Conservation (phyloP, 53 echinoderm and acorn worm genomes). For the Henricia sp. region DNA sequence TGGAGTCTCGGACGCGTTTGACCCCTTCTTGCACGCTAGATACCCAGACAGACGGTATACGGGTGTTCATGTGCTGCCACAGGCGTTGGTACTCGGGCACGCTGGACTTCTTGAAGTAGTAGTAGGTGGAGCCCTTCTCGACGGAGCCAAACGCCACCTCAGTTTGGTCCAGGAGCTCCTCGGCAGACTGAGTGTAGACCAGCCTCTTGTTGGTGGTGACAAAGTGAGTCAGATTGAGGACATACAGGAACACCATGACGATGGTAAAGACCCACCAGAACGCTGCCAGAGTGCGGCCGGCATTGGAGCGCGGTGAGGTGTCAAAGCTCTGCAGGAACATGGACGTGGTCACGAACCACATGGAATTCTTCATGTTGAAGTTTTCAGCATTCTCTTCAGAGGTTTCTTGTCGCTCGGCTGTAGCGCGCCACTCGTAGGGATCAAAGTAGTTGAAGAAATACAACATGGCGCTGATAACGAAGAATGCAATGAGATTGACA, state of each 20-base stretch:
- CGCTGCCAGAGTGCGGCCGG: slow-evolving; percentile 82
- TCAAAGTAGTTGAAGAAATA: slow-evolving; percentile 90
- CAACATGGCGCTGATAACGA: slow-evolving; percentile 79
- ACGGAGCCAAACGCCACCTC: slow-evolving; percentile 88
- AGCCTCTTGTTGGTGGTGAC: slow-evolving; percentile 88
- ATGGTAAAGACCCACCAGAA: slow-evolving; percentile 99
- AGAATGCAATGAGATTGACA: slow-evolving; percentile 83
- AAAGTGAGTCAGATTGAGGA: slow-evolving; percentile 92
- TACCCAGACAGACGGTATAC: slow-evolving; percentile 77
- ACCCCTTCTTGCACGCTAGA: slow-evolving; percentile 66
- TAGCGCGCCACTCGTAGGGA: slow-evolving; percentile 97
- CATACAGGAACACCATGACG: slow-evolving; percentile 94
- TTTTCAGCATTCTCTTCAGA: slow-evolving; percentile 89
- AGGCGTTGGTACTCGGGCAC: slow-evolving; percentile 92
- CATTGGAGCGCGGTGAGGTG: slow-evolving; percentile 88
- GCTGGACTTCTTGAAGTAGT: slow-evolving; percentile 87
- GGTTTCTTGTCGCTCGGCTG: slow-evolving; percentile 85
- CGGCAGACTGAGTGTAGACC: slow-evolving; percentile 69
- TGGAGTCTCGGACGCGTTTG: slow-evolving; percentile 70
- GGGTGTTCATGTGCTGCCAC: slow-evolving; percentile 86
- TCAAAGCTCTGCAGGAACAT: slow-evolving; percentile 96
- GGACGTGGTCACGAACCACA: slow-evolving; percentile 92
- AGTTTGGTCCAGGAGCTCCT: slow-evolving; percentile 80
- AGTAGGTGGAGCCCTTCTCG: slow-evolving; percentile 87
- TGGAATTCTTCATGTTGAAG: slow-evolving; percentile 93